A percentile compares a stretch with the other conserved stretches of the same genome.
phyloP scores from a whole-genome alignment of 2,113 vertebrate species.

The Colinus virginianus region DNA sequence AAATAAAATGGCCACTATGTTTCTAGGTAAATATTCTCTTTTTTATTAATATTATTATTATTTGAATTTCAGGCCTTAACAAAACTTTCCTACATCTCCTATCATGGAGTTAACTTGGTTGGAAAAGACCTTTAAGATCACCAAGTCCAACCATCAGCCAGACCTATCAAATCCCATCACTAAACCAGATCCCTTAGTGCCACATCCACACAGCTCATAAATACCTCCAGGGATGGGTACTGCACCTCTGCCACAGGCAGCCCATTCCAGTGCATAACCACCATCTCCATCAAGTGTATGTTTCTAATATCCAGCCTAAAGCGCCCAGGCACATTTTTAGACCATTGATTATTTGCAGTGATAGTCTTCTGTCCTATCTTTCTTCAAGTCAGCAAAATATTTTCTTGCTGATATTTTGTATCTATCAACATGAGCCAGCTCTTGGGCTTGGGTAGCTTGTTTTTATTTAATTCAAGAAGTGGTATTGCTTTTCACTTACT shows the following conservation, averaged over 20 bases:
- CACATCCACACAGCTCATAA: background rate
- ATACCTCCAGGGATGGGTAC: background rate
- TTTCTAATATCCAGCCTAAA: background rate
- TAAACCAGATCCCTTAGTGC: background rate
- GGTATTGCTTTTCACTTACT: background rate
- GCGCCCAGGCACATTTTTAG: background rate
- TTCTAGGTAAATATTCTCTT: background rate
- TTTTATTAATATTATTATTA: background rate
- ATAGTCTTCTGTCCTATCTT: background rate
- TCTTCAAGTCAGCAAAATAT: background rate
- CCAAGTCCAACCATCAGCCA: background rate
- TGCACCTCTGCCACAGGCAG: background rate
- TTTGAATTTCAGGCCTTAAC: background rate
- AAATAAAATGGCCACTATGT: background rate
- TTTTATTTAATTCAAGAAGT: background rate
- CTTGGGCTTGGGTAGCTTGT: background rate
- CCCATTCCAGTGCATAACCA: background rate
- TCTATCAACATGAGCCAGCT: accelerated
- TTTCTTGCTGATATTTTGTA: background rate
- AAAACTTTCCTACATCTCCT: background rate
- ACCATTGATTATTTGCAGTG: background rate
- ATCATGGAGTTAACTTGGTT: background rate
- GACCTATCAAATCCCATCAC: background rate
- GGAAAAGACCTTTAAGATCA: background rate
- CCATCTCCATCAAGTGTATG: background rate